Percentiles rank a stretch among this genome's conserved stretches.
Conservation (phyloP, 1,140 invertebrate genomes). For the Papilio helenus region DNA sequence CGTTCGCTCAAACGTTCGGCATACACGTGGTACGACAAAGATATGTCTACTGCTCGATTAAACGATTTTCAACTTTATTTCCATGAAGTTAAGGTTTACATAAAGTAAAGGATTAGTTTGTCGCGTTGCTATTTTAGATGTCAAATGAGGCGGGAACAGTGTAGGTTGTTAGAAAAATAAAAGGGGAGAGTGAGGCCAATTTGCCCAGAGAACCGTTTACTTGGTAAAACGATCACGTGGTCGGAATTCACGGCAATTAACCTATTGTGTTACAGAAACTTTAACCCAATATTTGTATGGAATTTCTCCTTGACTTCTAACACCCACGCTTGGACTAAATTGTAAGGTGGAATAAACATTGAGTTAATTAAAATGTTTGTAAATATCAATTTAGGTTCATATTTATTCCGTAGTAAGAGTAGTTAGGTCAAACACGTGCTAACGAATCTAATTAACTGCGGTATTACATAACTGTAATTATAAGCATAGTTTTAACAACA, state of each 20-base stretch:
- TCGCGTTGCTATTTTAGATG: conserved; percentile 53
- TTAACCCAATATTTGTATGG: conserved; percentile 30
- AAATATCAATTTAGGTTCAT: neutral
- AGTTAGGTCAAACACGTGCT: neutral
- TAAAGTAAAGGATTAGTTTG: conserved; percentile 32
- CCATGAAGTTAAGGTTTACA: conserved; percentile 26
- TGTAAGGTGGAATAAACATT: neutral
- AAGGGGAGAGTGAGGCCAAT: conserved; percentile 29
- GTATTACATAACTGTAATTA: neutral
- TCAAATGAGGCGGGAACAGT: conserved; percentile 51
- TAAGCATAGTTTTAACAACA: neutral
- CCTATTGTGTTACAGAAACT: conserved; percentile 45
- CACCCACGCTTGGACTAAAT: neutral
- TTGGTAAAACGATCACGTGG: conserved; percentile 49
- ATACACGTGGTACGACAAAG: conserved; percentile 45
- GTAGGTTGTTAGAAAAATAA: conserved; percentile 32
- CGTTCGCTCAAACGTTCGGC: conserved; percentile 21
- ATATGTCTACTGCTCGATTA: neutral
- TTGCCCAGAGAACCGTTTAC: conserved; percentile 18
- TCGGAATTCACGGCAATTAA: conserved; percentile 49
- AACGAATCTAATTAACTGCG: neutral
- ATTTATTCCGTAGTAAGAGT: neutral
- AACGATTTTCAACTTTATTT: conserved; percentile 40
- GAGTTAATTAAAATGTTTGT: neutral
- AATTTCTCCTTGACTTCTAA: conserved; percentile 26